phyloP scores from a whole-genome alignment of 2,888 invertebrate genomes.

The Metalampra italica region DNA sequence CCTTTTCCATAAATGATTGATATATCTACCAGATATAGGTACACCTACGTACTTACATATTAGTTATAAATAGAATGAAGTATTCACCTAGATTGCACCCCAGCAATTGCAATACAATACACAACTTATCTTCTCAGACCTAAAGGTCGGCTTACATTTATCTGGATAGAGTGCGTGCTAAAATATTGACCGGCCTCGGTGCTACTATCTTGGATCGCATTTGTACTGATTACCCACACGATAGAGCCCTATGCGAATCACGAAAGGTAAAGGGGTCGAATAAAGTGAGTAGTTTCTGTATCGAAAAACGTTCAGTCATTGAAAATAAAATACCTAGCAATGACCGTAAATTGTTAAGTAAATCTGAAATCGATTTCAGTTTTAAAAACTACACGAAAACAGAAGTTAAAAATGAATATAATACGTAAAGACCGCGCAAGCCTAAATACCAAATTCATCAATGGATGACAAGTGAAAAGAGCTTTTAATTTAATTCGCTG shows the following conservation, averaged over 20 bases:
- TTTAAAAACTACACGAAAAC: not conserved
- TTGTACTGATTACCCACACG: conserved; percentile 65
- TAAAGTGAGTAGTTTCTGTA: not conserved
- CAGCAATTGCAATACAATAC: conserved; percentile 4
- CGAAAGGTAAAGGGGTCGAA: conserved; percentile 25
- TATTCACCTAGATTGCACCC: not conserved
- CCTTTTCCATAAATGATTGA: no score
- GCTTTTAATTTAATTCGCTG: conserved; percentile 79
- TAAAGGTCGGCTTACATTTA: conserved; percentile 58
- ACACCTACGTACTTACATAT: no score
- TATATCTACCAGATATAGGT: no score
- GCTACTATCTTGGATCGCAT: conserved; percentile 61
- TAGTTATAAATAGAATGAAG: not conserved
- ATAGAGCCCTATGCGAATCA: conserved; percentile 31
- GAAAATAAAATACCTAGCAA: not conserved
- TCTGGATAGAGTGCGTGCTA: conserved; percentile 67
- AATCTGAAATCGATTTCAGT: no score
- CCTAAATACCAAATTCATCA: conserved; percentile 75
- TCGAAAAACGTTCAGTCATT: not conserved
- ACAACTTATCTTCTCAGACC: conserved; percentile 43
- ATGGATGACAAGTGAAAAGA: conserved; percentile 77
- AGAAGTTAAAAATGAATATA: conserved; percentile 25
- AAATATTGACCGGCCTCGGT: conserved; percentile 62
- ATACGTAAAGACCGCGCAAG: conserved; percentile 38
- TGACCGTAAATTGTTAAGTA: not conserved